These are phyloP conservation scores for Malthinus seriepunctatus DNA, from an alignment of 2,888 invertebrate genomes.

Conservation along the genomic window DNA sequence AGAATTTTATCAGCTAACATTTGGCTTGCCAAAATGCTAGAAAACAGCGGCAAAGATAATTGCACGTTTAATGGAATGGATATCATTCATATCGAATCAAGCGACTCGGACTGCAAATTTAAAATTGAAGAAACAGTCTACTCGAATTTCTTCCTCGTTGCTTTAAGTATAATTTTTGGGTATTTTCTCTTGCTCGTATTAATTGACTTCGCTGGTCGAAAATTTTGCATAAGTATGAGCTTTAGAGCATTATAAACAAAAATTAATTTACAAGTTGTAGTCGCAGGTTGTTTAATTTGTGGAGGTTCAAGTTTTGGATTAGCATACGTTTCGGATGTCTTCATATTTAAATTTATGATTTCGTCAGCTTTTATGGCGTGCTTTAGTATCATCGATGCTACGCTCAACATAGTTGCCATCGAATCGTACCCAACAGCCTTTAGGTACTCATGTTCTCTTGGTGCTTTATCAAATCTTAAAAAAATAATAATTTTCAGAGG, in stretches of 20 bases:
- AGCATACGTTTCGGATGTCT: constrained; percentile 21
- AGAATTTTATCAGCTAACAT: constrained; percentile 32
- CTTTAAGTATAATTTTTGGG: constrained; percentile 25
- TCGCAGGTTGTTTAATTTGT: constrained; percentile 27
- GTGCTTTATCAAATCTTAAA: too few relatives aligned
- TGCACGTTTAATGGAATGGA: constrained; percentile 26
- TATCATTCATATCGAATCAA: constrained; percentile 28
- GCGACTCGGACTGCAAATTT: constrained; percentile 21
- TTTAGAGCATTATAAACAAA: not conserved
- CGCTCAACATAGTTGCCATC: constrained; percentile 30
- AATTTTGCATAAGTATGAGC: constrained; percentile 30
- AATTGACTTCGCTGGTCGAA: constrained; percentile 33
- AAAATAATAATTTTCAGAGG: constrained; percentile 26
- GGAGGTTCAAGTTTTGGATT: constrained; percentile 27
- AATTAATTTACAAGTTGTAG: constrained; percentile 17
- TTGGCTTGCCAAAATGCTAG: constrained; percentile 33
- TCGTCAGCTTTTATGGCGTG: constrained; percentile 29
- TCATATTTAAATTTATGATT: constrained; percentile 12
- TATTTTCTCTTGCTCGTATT: constrained; percentile 29
- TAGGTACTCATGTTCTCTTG: constrained; percentile 24
- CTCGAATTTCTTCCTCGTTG: constrained; percentile 30
- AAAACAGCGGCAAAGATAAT: constrained; percentile 10
- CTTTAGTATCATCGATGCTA: constrained; percentile 31
- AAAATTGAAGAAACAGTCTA: constrained; percentile 18
- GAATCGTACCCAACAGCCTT: constrained; percentile 38